These are phyloP conservation scores for Melanostoma mellinum DNA, from an alignment of 2,888 invertebrate species.

Conservation along the genomic window DNA sequence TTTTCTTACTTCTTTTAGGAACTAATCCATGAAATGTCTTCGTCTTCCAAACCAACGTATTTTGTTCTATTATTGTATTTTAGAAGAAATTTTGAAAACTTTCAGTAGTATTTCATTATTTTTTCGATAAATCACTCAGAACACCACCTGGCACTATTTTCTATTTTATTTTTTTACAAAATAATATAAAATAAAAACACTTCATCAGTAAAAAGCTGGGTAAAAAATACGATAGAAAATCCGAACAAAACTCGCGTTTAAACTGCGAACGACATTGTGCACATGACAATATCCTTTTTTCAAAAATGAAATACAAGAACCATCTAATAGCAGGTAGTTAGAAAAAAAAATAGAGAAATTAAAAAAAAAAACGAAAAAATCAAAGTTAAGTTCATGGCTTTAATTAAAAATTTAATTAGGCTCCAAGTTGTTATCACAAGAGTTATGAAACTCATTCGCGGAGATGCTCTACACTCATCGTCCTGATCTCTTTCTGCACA, in stretches of 20 bases:
- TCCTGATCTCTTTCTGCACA: constrained; percentile 16
- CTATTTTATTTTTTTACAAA: constrained; percentile 2
- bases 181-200: background rate
- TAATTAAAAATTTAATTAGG: constrained; percentile 50
- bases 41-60: background rate
- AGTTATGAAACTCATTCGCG: constrained; percentile 62
- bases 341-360: constrained; percentile 18
- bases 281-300: background rate
- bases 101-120: constrained; percentile 1
- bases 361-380: constrained; percentile 30
- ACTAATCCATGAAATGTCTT: constrained; percentile 34
- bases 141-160: constrained; percentile 36
- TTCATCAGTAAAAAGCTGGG: constrained; percentile 2
- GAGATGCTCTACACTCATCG: constrained; percentile 41
- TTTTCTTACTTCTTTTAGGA: constrained; percentile 23
- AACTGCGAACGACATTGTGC: constrained; percentile 46
- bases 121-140: background rate
- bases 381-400: constrained; percentile 48
- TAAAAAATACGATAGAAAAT: constrained; percentile 15
- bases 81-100: background rate
- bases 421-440: constrained; percentile 53
- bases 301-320: background rate
- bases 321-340: no score
- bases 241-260: constrained; percentile 1
- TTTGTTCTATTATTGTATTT: constrained; percentile 1